A percentile compares a stretch with the other conserved stretches of the same genome.
Conservation (phyloP, 2,888 invertebrate species). For the Microplitis manilae region DNA sequence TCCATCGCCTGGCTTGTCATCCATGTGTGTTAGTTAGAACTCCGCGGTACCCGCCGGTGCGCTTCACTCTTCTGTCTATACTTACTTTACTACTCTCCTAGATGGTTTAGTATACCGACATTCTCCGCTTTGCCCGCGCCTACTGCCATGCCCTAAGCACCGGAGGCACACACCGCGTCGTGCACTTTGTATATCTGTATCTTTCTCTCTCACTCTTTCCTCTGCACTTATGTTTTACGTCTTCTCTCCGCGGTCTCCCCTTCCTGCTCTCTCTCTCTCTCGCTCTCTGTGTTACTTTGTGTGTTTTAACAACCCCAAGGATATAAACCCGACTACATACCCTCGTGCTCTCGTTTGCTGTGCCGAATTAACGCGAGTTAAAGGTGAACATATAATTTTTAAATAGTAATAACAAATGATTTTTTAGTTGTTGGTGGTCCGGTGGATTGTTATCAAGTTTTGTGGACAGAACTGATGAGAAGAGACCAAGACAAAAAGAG, state of each 20-base stretch:
- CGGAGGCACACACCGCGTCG: conserved; percentile 57
- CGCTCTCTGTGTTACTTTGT: conserved; percentile 13
- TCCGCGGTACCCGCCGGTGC: conserved; percentile 61
- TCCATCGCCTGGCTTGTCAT: conserved; percentile 34
- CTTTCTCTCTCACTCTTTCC: conserved; percentile 54
- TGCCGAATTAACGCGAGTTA: not conserved
- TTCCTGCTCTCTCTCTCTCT: conserved; percentile 26
- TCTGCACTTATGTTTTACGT: conserved; percentile 52
- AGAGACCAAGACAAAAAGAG: too few relatives aligned
- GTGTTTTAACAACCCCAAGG: conserved; percentile 20
- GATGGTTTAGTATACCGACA: conserved; percentile 65
- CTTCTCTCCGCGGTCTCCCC: conserved; percentile 54
- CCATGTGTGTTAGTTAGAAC: conserved; percentile 63
- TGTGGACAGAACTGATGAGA: not conserved
- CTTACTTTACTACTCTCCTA: conserved; percentile 46
- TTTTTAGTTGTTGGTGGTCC: not conserved
- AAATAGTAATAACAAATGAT: not conserved
- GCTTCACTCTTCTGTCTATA: conserved; percentile 54
- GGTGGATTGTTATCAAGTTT: not conserved
- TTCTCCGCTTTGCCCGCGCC: conserved; percentile 62
- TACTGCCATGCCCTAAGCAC: conserved; percentile 68
- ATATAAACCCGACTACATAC: conserved; percentile 8
- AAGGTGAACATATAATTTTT: conserved; percentile 5
- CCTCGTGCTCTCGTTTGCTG: conserved; percentile 12
- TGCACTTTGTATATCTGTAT: conserved; percentile 48